A percentile compares a stretch with the other conserved stretches of the same genome.
Conservation (phyloP, 2,113 vertebrate species). For the Colaptes auratus region DNA sequence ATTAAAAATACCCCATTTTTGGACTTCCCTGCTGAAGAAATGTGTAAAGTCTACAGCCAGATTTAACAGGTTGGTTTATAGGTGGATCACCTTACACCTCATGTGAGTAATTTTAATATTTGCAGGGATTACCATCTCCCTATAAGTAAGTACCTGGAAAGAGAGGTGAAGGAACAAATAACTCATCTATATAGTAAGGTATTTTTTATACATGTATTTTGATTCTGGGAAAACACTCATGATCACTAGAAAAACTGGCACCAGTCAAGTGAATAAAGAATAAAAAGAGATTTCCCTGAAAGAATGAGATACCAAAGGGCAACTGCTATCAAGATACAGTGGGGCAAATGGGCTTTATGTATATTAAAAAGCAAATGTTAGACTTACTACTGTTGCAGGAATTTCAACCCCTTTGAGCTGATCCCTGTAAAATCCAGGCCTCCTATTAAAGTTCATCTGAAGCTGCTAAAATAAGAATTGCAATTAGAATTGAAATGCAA, state of each 20-base stretch:
- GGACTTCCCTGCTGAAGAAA: conserved; percentile 31
- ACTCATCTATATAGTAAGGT: not conserved
- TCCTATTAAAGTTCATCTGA: not conserved
- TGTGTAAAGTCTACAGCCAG: not conserved
- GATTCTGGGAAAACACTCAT: not conserved
- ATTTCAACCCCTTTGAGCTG: not conserved
- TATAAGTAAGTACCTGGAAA: not conserved
- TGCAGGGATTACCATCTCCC: not conserved
- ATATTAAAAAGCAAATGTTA: not conserved
- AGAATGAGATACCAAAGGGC: not conserved
- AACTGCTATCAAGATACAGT: not conserved
- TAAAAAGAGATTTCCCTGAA: not conserved
- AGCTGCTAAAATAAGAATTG: not conserved
- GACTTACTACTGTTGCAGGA: not conserved
- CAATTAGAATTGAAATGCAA: not conserved
- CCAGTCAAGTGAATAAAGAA: not conserved
- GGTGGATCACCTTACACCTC: not conserved
- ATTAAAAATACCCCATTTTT: conserved; percentile 27
- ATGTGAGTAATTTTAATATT: not conserved
- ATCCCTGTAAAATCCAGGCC: not conserved
- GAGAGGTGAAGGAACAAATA: not conserved
- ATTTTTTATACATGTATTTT: not conserved
- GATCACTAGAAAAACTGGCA: not conserved
- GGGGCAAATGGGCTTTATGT: not conserved
- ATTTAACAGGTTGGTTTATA: not conserved